Percentiles rank a stretch among this genome's conserved stretches.
These are phyloP conservation scores for Nasonia oneida DNA, from an alignment of 2,888 invertebrate species.

Conservation along the genomic window DNA sequence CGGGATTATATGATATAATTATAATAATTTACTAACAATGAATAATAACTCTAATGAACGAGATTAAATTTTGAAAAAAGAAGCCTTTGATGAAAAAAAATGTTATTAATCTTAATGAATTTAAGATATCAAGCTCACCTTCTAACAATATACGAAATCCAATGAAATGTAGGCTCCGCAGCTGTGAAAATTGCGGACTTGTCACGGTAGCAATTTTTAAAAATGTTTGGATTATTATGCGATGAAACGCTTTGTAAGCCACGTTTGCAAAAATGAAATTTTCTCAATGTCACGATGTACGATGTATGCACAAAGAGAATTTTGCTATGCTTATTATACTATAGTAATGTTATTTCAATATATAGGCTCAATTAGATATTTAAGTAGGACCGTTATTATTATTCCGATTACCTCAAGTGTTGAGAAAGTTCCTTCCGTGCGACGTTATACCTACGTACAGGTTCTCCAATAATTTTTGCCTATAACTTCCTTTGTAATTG, in stretches of 20 bases:
- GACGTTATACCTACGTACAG: constrained; percentile 29
- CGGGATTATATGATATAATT: constrained; percentile 61
- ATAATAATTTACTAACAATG: constrained; percentile 8
- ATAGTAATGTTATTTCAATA: constrained; percentile 54
- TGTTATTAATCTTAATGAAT: neutral
- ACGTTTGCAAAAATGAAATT: constrained; percentile 56
- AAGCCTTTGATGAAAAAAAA: constrained; percentile 13
- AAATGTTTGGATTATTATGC: constrained; percentile 11
- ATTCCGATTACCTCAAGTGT: constrained; percentile 75
- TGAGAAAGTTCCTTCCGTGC: constrained; percentile 74
- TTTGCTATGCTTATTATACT: constrained; percentile 43
- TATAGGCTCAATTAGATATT: constrained; percentile 54
- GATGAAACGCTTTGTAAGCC: constrained; percentile 56
- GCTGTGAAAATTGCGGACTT: constrained; percentile 73
- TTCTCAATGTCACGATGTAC: constrained; percentile 42
- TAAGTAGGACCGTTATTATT: constrained; percentile 68
- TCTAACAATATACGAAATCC: constrained; percentile 30
- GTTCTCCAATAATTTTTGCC: constrained; percentile 37
- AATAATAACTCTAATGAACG: neutral
- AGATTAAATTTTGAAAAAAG: neutral
- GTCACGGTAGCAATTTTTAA: constrained; percentile 74
- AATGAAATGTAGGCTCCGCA: constrained; percentile 70
- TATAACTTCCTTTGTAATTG: neutral
- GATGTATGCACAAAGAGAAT: constrained; percentile 64
- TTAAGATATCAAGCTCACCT: neutral